Base-by-base conservation (phyloP, 1,140 invertebrate genomes). In the Listronotus bonariensis region DNA sequence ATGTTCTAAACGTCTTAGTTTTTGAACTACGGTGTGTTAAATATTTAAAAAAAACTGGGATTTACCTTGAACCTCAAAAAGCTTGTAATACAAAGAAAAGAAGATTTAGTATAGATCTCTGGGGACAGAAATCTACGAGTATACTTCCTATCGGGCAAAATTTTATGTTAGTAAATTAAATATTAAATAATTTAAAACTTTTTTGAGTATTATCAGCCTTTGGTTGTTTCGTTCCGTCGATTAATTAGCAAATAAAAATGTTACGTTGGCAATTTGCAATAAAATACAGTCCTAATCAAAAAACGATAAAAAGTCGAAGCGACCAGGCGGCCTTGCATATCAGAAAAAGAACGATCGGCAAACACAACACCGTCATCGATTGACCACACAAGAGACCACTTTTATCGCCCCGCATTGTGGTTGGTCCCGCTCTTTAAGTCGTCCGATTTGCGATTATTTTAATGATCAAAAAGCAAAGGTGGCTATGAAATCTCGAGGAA, bases 361-460 rank as follows among this genome's bases (percentile, higher is more conserved):
- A 14, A 52, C 12, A 14, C 31, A 6, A 14, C 31, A 36, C 49
- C 31, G 49, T n/a, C 49, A 32, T 38, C 31, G 31, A 52, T 52
- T 52, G 49, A 52, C 49, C 49, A 52, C 49, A 52, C 49, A 52
- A 52, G 49, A 48, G 32, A 8, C 26, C 31, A 52, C 31, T 36
- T 36, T 36, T 36, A 38, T 34, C 49, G 34, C 49, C 8, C 17
- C 49, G 49, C 49, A 32, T 38, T 48, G 45, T 48, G 18, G 49
- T 34, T 52, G 49, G 49, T 52, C 49, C 26, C 3, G n/a, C 49
- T 52, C 31, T 52, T 52, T 52, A 52, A 52, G 12, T 52, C 26
- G 31, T 20, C 26, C 31, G 49, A 52, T 52, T 52, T 18, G 34
- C 49, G 49, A 52, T 52, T 52, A 48, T 52, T 52, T 52, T 52